phyloP scores from a whole-genome alignment of 2,888 invertebrate species.

The Leucophenga montana region DNA sequence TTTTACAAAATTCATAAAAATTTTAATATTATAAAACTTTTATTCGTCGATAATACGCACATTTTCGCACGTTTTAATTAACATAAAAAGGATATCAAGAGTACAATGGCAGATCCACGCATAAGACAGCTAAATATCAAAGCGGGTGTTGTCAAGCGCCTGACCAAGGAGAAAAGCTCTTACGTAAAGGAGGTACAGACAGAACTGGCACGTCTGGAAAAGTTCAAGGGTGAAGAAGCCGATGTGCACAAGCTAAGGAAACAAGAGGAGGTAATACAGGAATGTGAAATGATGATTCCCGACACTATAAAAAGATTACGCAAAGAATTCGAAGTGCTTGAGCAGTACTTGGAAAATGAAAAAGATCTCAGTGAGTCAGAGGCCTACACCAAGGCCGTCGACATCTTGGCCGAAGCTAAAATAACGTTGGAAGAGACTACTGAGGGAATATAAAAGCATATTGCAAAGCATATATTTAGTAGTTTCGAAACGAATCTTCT shows the following conservation, averaged over 20 bases:
- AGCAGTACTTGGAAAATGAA: conserved; percentile 82
- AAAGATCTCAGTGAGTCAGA: conserved; percentile 83
- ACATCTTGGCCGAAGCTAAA: conserved; percentile 80
- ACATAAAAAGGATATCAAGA: background rate
- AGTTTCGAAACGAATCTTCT: too few relatives aligned
- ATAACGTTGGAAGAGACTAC: conserved; percentile 51
- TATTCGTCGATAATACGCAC: too few relatives aligned
- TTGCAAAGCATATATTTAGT: background rate
- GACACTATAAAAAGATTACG: conserved; percentile 83
- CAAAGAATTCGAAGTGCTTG: conserved; percentile 85
- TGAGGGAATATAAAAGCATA: too few relatives aligned
- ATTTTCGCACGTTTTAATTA: too few relatives aligned
- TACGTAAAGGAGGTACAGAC: too few relatives aligned
- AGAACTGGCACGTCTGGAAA: conserved; percentile 84
- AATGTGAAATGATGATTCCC: conserved; percentile 93
- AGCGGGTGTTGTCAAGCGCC: too few relatives aligned
- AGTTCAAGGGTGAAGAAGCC: conserved; percentile 83
- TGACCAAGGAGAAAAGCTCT: too few relatives aligned
- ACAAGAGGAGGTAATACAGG: conserved; percentile 91
- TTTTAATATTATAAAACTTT: background rate
- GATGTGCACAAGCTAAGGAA: conserved; percentile 87
- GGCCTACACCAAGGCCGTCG: conserved; percentile 81
- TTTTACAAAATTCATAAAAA: background rate
- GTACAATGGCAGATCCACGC: conserved; percentile 90
- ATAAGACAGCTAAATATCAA: too few relatives aligned